Conservation (phyloP, 2,888 invertebrate genomes). For the Gymnosoma rotundatum region DNA sequence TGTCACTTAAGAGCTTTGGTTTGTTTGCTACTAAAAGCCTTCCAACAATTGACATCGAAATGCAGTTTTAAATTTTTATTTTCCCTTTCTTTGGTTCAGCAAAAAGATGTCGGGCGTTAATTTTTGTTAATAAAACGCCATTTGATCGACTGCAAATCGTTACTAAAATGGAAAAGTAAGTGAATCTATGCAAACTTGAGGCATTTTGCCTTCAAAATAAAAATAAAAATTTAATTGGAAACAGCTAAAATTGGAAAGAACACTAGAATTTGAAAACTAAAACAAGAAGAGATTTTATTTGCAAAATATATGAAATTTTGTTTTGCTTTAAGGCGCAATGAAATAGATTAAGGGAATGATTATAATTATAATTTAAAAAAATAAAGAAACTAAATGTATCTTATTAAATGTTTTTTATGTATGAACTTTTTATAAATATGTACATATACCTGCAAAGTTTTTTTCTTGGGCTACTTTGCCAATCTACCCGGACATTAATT, state of each 20-base stretch:
- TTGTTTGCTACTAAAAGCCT: constrained; percentile 57
- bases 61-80: constrained; percentile 41
- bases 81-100: neutral
- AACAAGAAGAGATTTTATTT: no score
- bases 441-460: no score
- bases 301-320: no score
- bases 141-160: constrained; percentile 42
- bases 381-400: no score
- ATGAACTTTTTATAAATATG: no score
- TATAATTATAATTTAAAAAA: no score
- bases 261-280: neutral
- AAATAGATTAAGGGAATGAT: no score
- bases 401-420: no score
- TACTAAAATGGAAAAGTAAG: neutral
- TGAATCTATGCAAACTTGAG: neutral
- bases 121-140: constrained; percentile 14
- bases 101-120: neutral
- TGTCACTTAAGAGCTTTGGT: constrained; percentile 58
- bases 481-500: no score
- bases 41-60: constrained; percentile 61
- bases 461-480: no score
- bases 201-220: constrained; percentile 8
- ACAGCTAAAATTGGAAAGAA: neutral
- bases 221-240: constrained; percentile 19
- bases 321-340: no score